phyloP scores from a whole-genome alignment of 2,113 vertebrate genomes.

The Heterotis niloticus region DNA sequence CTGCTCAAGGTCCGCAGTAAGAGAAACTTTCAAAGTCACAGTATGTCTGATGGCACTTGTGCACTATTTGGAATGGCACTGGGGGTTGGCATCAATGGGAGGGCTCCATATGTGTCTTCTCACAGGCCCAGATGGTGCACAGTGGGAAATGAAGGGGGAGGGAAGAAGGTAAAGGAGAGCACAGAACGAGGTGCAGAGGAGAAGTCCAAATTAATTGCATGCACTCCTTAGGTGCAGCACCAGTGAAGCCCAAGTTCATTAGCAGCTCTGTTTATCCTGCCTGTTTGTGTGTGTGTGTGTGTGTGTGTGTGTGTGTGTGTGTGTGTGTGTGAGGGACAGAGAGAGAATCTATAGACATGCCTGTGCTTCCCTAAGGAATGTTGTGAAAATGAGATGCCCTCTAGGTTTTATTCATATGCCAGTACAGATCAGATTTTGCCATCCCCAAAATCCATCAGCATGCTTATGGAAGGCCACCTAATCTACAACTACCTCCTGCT shows the following conservation, averaged over 20 bases:
- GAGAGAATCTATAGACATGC: not conserved
- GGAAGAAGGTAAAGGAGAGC: conserved; percentile 17
- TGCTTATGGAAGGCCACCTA: not conserved
- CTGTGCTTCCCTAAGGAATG: not conserved
- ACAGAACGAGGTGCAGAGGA: conserved; percentile 9
- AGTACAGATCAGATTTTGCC: not conserved
- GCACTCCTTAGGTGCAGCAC: conserved; percentile 21
- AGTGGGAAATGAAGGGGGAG: not conserved
- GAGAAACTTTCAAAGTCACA: conserved; percentile 30
- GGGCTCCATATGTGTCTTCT: conserved; percentile 17
- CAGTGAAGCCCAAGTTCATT: conserved; percentile 28
- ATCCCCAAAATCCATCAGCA: not conserved
- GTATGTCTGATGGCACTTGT: not conserved
- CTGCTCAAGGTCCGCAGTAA: not conserved
- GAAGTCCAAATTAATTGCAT: conserved; percentile 31
- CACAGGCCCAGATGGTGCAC: conserved; percentile 29
- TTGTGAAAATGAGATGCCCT: too few species aligned
- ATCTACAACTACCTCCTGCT: conserved; percentile 1
- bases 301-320: not conserved
- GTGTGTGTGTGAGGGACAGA: not conserved
- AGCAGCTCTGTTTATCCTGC: conserved; percentile 27
- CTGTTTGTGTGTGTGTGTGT: not conserved
- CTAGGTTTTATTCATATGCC: too few species aligned
- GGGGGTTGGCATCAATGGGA: not conserved
- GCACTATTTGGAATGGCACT: not conserved